Evolutionary conservation across 2,888 invertebrate genomes (phyloP), one percentile per base, ranked within the genome.

Genomic region (Quadroppia sp.): DNA sequence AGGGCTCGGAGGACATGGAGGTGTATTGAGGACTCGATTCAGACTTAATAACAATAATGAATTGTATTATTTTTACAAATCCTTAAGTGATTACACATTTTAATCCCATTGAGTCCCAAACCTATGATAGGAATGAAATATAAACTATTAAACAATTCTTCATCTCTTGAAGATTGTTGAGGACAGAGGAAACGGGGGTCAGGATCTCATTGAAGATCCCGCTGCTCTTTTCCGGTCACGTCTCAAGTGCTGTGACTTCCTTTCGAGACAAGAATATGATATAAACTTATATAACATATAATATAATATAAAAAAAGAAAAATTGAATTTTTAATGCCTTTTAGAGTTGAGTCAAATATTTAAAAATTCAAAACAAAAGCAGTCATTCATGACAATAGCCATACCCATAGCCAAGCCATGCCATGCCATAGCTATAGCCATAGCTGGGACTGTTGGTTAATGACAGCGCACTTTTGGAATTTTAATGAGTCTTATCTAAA

Each of bases 161-260:
- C 45, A 45, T 15, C 4, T 25, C 6, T 20, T 25, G 13, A 25
- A 7, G 53, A 53, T 6, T 13, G 25, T 3, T 9, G 1, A 61
- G 30, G 17, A 61, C 6, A 30, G 32, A 61, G 61, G 61, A 61
- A 61, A 61, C 32, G 32, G 32, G 32, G 32, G 32, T 28, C 17
- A 30, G 32, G 61, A 28, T 30, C 30, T 6, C 2, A 17, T 2
- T 30, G 61, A 61, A 61, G 61, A 15, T 61, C 32, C 32, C 17
- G 61, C 30, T 61, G 32, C 30, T 61, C 61, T 61, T 61, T 61
- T 61, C 61, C 61, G 61, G 61, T 61, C 61, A 61, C 61, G 61
- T 61, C 61, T 61, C 32, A 9, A 17, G 32, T 61, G n/a, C n/a
- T 61, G 61, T 30, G 30, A 61, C 32, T 61, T 61, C 61, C 61